Evolutionary conservation across 2,888 invertebrate genomes (phyloP).

Genomic region (Pollenia angustigena): DNA sequence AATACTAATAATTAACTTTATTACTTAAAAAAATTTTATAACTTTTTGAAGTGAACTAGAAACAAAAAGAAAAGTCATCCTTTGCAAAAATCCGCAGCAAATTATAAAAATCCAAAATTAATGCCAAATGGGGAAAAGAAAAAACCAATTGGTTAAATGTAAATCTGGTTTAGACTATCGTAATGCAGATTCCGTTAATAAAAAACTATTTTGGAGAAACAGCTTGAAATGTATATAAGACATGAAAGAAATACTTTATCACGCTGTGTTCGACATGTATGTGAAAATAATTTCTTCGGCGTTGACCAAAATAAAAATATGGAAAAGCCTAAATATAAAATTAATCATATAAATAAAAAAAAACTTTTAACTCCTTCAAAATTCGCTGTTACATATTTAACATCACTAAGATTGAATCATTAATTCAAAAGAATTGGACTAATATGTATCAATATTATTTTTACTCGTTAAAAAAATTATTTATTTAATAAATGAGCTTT

Average conservation of each 20-base stretch:
- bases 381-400: too few relatives aligned
- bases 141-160: neutral
- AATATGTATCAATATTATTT: too few relatives aligned
- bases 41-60: neutral
- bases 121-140: neutral
- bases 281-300: conserved; percentile 90
- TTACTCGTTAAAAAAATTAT: too few relatives aligned
- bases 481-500: too few relatives aligned
- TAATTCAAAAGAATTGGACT: too few relatives aligned
- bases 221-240: conserved; percentile 92
- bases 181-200: conserved; percentile 78
- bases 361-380: too few relatives aligned
- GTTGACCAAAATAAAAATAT: conserved; percentile 73
- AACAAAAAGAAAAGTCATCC: neutral
- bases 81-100: too few relatives aligned
- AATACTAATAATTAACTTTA: neutral
- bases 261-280: conserved; percentile 93
- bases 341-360: too few relatives aligned
- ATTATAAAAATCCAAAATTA: neutral
- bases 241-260: conserved; percentile 93
- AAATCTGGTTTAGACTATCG: conserved; percentile 79
- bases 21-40: neutral
- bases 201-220: conserved; percentile 87
- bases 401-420: too few relatives aligned
- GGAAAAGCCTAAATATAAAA: too few relatives aligned